Evolutionary conservation across 1,140 invertebrate species (phyloP), one percentile per base, ranked within the genome.

Genomic region (Schmidtea mediterranea): DNA sequence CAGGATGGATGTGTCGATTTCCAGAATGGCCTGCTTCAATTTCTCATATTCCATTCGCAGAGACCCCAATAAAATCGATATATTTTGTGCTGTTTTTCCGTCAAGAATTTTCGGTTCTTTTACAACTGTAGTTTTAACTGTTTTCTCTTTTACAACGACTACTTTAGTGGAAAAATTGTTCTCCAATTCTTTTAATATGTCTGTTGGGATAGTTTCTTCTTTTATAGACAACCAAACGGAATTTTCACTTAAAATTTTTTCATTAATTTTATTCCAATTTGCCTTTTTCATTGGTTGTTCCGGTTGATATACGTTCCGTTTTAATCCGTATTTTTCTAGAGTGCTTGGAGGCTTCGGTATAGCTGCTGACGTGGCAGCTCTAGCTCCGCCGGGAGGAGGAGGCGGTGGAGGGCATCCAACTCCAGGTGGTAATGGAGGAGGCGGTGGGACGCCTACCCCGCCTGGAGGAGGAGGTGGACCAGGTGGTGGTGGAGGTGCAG

Each of bases 201-300:
- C 81, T 1, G 26, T 69, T 65, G 54, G 58, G 79, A 1, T 80
- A 83, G 16, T 86, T 63, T 52, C 78, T 76, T 54, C 90, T 82
- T 67, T 95, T 86, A 65, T 86, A 76, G 0, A 81, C 77, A 84
- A 76, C 90, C 90, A 97, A 58, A 97, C 87, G 0, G 84, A 80
- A 58, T 92, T 83, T 59, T 89, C 80, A 0, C 79, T 78, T 64
- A 95, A 73, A 63, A 80, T 82, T 56, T 80, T 75, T 1, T 82
- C 80, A 40, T 47, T 51, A 76, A 75, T 63, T 59, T 71, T 70
- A 49, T 65, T 68, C 70, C 72, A 72, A 55, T 71, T 71, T 16
- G 64, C 59, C 49, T 67, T 55, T 60, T 92, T 92, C 52, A 89
- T 69, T 0, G 80, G 80, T 21, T 69, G 71, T 36, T 77, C 76